phyloP scores from a whole-genome alignment of 2,888 invertebrate species.

The Sclerodermus sp. region DNA sequence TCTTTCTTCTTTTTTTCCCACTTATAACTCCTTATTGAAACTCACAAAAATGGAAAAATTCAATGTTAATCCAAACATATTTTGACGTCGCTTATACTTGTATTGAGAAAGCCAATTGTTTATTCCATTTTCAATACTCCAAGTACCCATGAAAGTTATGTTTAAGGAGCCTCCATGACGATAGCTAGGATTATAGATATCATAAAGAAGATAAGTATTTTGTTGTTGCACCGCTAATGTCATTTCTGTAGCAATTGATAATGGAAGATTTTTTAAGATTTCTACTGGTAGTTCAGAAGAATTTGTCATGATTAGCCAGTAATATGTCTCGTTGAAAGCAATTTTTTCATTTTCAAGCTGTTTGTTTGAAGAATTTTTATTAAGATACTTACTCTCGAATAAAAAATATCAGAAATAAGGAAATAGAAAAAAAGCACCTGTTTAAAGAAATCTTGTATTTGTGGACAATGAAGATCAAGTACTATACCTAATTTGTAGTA shows the following conservation, averaged over 20 bases:
- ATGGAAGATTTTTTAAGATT: conserved; percentile 26
- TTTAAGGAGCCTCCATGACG: conserved; percentile 38
- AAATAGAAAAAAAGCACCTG: conserved; percentile 31
- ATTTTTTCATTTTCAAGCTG: conserved; percentile 17
- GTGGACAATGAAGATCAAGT: conserved; percentile 40
- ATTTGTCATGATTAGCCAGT: conserved; percentile 38
- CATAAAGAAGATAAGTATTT: conserved; percentile 31
- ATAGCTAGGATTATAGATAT: conserved; percentile 45
- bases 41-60: conserved; percentile 40
- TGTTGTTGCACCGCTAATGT: conserved; percentile 25
- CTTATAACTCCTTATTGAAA: too few species aligned
- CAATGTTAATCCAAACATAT: conserved; percentile 36
- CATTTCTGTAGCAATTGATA: conserved; percentile 41
- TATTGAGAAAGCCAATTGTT: conserved; percentile 31
- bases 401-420: neutral
- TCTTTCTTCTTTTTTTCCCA: too few species aligned
- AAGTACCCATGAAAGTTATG: conserved; percentile 38
- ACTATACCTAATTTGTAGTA: conserved; percentile 37
- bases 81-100: conserved; percentile 41
- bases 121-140: conserved; percentile 29
- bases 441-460: conserved; percentile 31
- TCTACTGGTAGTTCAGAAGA: conserved; percentile 20
- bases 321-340: conserved; percentile 43
- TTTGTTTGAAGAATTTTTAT: neutral
- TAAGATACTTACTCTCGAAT: neutral